A percentile compares a stretch with the other conserved stretches of the same genome.
Evolutionary conservation across 2,113 vertebrate species (phyloP).

Genomic region (Alectura lathami): DNA sequence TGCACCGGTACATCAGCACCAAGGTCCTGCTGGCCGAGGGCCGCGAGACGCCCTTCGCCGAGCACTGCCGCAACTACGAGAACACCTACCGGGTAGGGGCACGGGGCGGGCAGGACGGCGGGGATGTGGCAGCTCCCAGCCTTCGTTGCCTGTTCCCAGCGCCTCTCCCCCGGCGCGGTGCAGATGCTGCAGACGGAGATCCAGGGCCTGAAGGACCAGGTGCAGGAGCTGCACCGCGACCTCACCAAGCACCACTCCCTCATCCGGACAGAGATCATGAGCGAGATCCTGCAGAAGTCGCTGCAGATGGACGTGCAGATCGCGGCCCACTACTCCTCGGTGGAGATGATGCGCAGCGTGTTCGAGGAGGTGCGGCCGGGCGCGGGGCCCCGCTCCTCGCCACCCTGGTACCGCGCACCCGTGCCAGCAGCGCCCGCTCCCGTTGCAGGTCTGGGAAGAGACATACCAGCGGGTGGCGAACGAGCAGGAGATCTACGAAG

Average conservation of each 20-base stretch:
- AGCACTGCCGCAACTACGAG: conserved; percentile 90
- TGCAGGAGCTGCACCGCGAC: conserved; percentile 92
- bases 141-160: neutral
- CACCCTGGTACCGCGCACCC: neutral
- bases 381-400: neutral
- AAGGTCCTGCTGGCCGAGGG: conserved; percentile 91
- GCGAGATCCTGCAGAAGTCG: conserved; percentile 85
- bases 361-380: conserved; percentile 85
- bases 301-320: conserved; percentile 88
- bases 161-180: neutral
- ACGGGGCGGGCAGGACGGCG: rapidly evolving
- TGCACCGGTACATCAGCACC: conserved; percentile 90
- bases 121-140: neutral
- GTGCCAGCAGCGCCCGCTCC: neutral
- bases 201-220: conserved; percentile 91
- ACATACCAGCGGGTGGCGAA: conserved; percentile 89
- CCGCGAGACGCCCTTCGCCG: conserved; percentile 81
- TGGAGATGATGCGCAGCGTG: conserved; percentile 84
- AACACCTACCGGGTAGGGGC: conserved; percentile 84
- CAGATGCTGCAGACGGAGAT: conserved; percentile 87
- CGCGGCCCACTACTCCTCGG: conserved; percentile 77
- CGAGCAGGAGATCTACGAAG: conserved; percentile 96
- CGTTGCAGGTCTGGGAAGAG: conserved; percentile 89
- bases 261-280: conserved; percentile 89
- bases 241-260: conserved; percentile 94